Percentiles rank a stretch among this genome's conserved stretches.
Conservation (phyloP, 2,888 invertebrate species). For the Ormyrus pomaceus region DNA sequence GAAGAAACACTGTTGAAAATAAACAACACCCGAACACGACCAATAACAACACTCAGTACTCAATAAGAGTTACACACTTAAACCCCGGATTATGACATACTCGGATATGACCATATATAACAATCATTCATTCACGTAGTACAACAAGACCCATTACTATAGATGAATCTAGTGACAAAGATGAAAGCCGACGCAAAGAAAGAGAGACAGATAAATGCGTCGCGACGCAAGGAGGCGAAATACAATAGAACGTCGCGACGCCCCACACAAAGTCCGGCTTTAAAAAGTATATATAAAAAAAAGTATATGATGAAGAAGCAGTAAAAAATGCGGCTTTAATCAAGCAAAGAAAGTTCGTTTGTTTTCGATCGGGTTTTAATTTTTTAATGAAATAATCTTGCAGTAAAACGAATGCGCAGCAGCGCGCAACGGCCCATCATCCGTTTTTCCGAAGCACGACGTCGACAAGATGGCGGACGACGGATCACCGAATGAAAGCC, state of each 20-base stretch:
- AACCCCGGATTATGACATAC: conserved; percentile 46
- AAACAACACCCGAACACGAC: conserved; percentile 55
- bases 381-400: conserved; percentile 76
- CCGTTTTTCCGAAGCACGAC: neutral
- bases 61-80: conserved; percentile 50
- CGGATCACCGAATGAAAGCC: neutral
- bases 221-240: conserved; percentile 34
- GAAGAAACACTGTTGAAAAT: conserved; percentile 52
- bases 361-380: conserved; percentile 75
- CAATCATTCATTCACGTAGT: neutral
- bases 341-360: conserved; percentile 69
- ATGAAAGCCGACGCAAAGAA: conserved; percentile 45
- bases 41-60: conserved; percentile 51
- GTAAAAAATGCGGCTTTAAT: conserved; percentile 68
- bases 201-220: conserved; percentile 22
- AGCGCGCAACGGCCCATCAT: conserved; percentile 32
- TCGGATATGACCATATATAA: conserved; percentile 45
- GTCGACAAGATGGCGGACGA: neutral
- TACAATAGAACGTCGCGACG: conserved; percentile 33
- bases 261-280: conserved; percentile 49
- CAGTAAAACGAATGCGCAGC: conserved; percentile 68
- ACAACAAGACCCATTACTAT: conserved; percentile 42
- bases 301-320: conserved; percentile 27
- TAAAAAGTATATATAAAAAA: conserved; percentile 36
- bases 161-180: conserved; percentile 45